phyloP scores from a whole-genome alignment of 2,797 vertebrate genomes.

The Macrochelys suwanniensis region DNA sequence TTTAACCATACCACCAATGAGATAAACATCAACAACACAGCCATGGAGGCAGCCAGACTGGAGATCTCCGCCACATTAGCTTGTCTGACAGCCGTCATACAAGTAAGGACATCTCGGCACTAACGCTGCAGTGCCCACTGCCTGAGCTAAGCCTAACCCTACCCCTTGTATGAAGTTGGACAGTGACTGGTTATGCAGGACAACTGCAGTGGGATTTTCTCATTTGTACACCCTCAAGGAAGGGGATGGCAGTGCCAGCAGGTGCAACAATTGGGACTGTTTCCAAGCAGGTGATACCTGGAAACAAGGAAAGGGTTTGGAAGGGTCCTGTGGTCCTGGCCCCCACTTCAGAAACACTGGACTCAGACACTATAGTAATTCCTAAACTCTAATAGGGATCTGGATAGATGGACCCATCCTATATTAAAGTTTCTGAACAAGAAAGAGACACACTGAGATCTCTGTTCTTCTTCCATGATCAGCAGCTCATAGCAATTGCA shows the following conservation, averaged over 20 bases:
- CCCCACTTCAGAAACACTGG: rapidly evolving
- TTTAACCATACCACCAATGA: slow-evolving; percentile 85
- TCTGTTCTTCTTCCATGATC: not conserved
- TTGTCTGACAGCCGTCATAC: slow-evolving; percentile 92
- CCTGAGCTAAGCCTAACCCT: not conserved
- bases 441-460: not conserved
- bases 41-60: slow-evolving; percentile 87
- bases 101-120: slow-evolving; percentile 78
- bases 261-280: not conserved
- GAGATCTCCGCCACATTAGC: slow-evolving; percentile 90
- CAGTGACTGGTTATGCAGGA: not conserved
- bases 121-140: not conserved
- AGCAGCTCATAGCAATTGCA: not conserved
- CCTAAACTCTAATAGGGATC: not conserved
- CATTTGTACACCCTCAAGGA: not conserved
- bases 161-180: rapidly evolving
- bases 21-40: slow-evolving; percentile 80
- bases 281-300: not conserved
- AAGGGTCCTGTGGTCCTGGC: not conserved
- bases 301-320: not conserved
- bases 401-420: not conserved
- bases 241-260: not conserved
- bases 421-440: not conserved
- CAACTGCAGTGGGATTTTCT: not conserved
- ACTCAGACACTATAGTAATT: not conserved